Evolutionary conservation across 1,140 invertebrate genomes (phyloP).

Genomic region (Apocrypta bakeri): DNA sequence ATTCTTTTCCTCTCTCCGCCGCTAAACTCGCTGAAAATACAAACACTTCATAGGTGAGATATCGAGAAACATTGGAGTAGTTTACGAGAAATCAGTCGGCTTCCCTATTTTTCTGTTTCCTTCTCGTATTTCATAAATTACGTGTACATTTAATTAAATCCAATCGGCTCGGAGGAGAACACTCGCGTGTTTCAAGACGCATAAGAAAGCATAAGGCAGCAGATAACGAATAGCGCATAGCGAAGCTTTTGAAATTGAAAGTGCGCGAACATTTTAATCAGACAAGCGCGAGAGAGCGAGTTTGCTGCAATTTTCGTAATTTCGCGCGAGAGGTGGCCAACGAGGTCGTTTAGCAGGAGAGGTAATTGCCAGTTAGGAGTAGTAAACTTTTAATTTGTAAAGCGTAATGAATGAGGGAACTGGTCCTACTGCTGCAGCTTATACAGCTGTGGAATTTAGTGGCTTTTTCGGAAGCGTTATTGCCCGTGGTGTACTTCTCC

Average conservation of each 20-base stretch:
- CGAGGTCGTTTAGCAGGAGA: slow-evolving; percentile 3
- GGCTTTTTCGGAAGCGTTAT: not conserved
- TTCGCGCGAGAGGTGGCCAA: not conserved
- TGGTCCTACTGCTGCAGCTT: no score
- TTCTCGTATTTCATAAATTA: not conserved
- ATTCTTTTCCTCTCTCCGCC: not conserved
- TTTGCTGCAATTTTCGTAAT: slow-evolving; percentile 8
- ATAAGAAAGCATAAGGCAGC: not conserved
- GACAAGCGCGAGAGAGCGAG: no score
- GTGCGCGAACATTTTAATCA: slow-evolving; percentile 14
- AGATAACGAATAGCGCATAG: not conserved
- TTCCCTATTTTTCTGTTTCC: no score
- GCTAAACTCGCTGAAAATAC: not conserved
- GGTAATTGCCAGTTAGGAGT: slow-evolving; percentile 6
- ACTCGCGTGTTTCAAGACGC: not conserved
- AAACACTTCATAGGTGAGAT: not conserved
- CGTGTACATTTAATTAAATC: not conserved
- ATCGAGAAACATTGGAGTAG: not conserved
- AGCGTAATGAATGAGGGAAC: not conserved
- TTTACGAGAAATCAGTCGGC: not conserved
- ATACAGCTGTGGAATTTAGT: not conserved
- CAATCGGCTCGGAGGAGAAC: not conserved
- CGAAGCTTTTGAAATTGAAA: not conserved
- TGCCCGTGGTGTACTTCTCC: not conserved
- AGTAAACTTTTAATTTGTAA: slow-evolving; percentile 21